Evolutionary conservation across 2,888 invertebrate genomes (phyloP).

Genomic region (Zaprionus lineosus): DNA sequence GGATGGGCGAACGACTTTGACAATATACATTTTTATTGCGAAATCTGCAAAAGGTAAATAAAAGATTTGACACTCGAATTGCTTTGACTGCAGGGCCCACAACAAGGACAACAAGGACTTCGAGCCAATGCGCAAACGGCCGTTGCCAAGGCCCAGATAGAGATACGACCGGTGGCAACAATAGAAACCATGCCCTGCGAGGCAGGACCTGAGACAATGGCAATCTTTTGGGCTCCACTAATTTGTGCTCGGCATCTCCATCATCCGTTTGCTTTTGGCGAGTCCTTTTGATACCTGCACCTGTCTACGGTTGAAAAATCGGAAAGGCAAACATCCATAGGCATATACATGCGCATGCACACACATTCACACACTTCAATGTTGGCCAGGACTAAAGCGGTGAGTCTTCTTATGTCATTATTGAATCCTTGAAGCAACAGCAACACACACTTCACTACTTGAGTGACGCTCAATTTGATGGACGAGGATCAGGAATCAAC

Average conservation of each 20-base stretch:
- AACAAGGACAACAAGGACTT: conserved; percentile 12
- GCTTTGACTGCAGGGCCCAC: conserved; percentile 54
- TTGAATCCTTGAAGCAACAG: conserved; percentile 75
- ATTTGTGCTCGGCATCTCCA: conserved; percentile 36
- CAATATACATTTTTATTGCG: conserved; percentile 78
- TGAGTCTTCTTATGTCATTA: conserved; percentile 76
- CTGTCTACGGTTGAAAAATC: conserved; percentile 39
- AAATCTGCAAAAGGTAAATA: conserved; percentile 82
- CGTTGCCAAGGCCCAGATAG: conserved; percentile 19
- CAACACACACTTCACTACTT: conserved; percentile 73
- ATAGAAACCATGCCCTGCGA: neutral
- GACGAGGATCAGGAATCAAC: conserved; percentile 59
- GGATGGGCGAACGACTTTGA: conserved; percentile 49
- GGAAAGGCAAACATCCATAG: conserved; percentile 68
- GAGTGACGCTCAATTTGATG: conserved; percentile 77
- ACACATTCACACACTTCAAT: conserved; percentile 20
- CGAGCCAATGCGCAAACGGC: conserved; percentile 1
- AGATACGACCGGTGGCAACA: too few relatives aligned
- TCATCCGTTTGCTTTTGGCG: conserved; percentile 15
- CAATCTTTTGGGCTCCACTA: conserved; percentile 37
- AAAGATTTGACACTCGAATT: conserved; percentile 82
- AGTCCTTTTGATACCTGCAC: conserved; percentile 25
- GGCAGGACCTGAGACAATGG: conserved; percentile 44
- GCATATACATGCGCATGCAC: too few relatives aligned
- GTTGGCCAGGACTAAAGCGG: conserved; percentile 57